Evolutionary conservation across 92 coral and sea anemone species (phyloP).

Genomic region (Palythoa caribaeorum): DNA sequence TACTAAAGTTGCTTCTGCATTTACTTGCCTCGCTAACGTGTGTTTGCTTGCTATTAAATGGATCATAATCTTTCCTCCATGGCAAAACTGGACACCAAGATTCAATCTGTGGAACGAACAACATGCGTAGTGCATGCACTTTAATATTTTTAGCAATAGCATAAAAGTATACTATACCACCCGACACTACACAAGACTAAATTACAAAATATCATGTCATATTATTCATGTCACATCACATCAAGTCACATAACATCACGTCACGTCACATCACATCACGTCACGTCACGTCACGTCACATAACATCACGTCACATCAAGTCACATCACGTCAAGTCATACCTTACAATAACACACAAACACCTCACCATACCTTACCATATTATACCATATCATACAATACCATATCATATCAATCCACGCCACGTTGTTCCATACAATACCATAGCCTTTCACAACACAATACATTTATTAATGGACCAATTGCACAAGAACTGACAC

Average conservation of each 20-base stretch:
- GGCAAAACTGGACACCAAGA: constrained; percentile 87
- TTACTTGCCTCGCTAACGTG: constrained; percentile 40
- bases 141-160: not conserved
- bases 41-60: constrained; percentile 11
- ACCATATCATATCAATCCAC: not conserved
- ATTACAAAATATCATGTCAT: not conserved
- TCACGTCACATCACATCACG: too few species aligned
- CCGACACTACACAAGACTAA: not conserved
- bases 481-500: too few species aligned
- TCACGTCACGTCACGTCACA: too few species aligned
- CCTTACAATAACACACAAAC: not conserved
- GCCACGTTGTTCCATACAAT: not conserved
- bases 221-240: too few species aligned
- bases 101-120: constrained; percentile 58
- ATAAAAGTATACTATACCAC: not conserved
- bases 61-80: constrained; percentile 58
- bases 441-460: not conserved
- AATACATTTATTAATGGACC: not conserved
- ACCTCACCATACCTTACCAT: not conserved
- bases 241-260: too few species aligned
- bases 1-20: too few species aligned
- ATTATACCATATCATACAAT: not conserved
- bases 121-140: not conserved
- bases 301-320: too few species aligned
- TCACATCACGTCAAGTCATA: too few species aligned